Conservation (phyloP, 2,888 invertebrate species). For the Holacanthella duospinosa region DNA sequence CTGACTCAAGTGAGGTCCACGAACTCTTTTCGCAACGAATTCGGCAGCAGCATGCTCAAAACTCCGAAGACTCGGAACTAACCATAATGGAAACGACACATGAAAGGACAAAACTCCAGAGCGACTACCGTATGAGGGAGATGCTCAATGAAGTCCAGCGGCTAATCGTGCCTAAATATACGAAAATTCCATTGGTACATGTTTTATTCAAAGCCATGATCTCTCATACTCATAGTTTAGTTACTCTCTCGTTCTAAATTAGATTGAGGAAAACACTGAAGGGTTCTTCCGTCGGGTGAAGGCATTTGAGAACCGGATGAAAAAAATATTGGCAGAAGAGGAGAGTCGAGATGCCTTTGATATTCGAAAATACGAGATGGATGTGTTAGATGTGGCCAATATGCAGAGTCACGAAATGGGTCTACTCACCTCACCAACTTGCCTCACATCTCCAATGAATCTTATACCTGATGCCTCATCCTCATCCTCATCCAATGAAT, state of each 20-base stretch:
- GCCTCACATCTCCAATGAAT: slow-evolving; percentile 15
- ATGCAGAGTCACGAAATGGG: slow-evolving; percentile 12
- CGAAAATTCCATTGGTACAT: slow-evolving; percentile 25
- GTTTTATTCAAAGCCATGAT: neutral
- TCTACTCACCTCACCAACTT: slow-evolving; percentile 6
- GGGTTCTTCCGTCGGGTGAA: slow-evolving; percentile 28
- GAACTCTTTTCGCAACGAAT: slow-evolving; percentile 14
- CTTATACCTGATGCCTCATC: neutral
- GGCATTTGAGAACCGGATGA: slow-evolving; percentile 33
- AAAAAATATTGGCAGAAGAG: slow-evolving; percentile 31
- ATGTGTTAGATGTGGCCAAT: slow-evolving; percentile 28
- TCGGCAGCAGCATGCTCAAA: neutral
- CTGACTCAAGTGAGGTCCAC: slow-evolving; percentile 1
- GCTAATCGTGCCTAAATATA: slow-evolving; percentile 25
- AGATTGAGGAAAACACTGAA: slow-evolving; percentile 29
- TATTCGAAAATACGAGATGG: slow-evolving; percentile 34
- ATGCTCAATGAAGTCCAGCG: slow-evolving; percentile 23
- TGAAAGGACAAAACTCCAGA: slow-evolving; percentile 25
- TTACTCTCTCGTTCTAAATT: neutral
- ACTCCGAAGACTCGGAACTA: slow-evolving; percentile 12
- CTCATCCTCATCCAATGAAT: neutral
- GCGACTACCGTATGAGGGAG: slow-evolving; percentile 18
- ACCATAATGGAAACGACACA: slow-evolving; percentile 18
- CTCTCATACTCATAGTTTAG: neutral
- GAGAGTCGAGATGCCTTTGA: slow-evolving; percentile 34